Conservation (phyloP, 2,797 vertebrate species). For the Gobionotothen gibberifrons region DNA sequence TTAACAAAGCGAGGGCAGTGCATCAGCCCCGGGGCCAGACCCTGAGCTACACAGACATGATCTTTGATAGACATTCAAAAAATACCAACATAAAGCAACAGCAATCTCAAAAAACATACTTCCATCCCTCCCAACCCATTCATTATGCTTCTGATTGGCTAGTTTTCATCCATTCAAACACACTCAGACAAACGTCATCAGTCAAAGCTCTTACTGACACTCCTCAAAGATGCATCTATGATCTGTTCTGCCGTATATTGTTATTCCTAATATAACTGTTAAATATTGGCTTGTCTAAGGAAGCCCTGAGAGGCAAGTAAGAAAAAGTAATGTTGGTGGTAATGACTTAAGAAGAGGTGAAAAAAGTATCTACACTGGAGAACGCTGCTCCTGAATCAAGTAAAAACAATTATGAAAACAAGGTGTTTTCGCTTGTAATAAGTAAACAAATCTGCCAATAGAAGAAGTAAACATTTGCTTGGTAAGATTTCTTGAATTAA, state of each 20-base stretch:
- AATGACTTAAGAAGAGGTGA: no score
- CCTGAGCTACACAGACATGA: slow-evolving; percentile 56
- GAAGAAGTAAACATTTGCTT: no score
- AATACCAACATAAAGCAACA: slow-evolving; percentile 25
- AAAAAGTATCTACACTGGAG: no score
- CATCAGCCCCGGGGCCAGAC: slow-evolving; percentile 51
- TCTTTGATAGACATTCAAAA: slow-evolving; percentile 27
- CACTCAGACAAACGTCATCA: slow-evolving; percentile 34
- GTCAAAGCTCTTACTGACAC: slow-evolving; percentile 26
- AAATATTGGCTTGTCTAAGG: slow-evolving; percentile 25
- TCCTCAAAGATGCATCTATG: slow-evolving; percentile 38
- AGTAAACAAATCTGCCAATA: no score
- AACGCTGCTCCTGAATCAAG: no score
- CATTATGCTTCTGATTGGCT: slow-evolving; percentile 9
- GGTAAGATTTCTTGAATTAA: no score
- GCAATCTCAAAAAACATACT: slow-evolving; percentile 3
- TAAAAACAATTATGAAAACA: no score
- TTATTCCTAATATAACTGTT: slow-evolving; percentile 40
- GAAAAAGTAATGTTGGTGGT: no score
- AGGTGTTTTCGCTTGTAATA: no score
- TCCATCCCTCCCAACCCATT: slow-evolving; percentile 1
- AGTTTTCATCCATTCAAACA: slow-evolving; percentile 36
- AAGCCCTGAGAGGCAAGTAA: no score
- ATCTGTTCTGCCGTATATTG: slow-evolving; percentile 31
- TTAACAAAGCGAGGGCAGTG: slow-evolving; percentile 59